Evolutionary conservation across 2,113 vertebrate species (phyloP).

Genomic region (Carassius carassius): DNA sequence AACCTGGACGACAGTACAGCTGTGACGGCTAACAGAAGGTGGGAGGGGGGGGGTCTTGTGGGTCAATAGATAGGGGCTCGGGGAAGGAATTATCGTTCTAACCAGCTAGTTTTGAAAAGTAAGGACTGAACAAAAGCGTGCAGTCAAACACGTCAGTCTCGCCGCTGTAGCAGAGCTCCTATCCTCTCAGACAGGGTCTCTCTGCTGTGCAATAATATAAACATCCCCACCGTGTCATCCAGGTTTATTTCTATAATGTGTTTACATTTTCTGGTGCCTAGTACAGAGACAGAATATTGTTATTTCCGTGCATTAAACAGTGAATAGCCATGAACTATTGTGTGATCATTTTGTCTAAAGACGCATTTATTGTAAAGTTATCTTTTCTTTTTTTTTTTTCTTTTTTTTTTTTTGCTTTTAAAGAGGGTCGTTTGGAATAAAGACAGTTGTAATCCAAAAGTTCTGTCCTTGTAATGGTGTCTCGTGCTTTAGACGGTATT

Average conservation of each 20-base stretch:
- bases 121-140: constrained; percentile 28
- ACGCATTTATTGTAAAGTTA: too few relatives aligned
- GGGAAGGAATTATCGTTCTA: not conserved
- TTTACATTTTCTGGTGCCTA: constrained; percentile 99
- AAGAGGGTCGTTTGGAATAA: constrained; percentile 69
- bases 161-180: constrained; percentile 52
- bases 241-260: constrained; percentile 90
- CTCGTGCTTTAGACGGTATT: not conserved
- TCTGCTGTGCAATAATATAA: constrained; percentile 60
- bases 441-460: constrained; percentile 59
- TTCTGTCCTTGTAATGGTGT: constrained; percentile 47
- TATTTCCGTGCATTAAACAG: constrained; percentile 88
- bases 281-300: constrained; percentile 82
- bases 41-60: not conserved
- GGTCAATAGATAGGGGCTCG: not conserved
- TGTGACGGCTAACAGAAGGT: not conserved
- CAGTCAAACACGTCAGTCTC: constrained; percentile 27
- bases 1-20: constrained; percentile 81
- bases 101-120: not conserved
- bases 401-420: constrained; percentile 53
- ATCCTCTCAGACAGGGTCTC: constrained; percentile 53
- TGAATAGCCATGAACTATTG: constrained; percentile 68
- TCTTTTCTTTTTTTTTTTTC: not conserved
- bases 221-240: constrained; percentile 71
- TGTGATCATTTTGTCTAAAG: too few relatives aligned